A percentile compares a stretch with the other conserved stretches of the same genome.
Conservation (phyloP, 2,888 invertebrate genomes). For the Horisme vitalbata region DNA sequence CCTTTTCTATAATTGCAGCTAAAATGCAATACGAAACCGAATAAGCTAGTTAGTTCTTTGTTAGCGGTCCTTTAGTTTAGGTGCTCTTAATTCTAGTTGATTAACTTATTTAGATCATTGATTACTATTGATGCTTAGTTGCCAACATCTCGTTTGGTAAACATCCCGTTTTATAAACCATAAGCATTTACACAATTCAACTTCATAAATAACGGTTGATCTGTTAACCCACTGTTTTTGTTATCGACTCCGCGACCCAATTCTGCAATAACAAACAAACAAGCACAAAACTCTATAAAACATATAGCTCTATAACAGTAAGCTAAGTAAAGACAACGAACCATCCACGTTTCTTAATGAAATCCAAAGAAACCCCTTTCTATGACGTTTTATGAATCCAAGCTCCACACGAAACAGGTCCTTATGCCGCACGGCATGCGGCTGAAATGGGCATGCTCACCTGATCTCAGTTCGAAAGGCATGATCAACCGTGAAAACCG, state of each 20-base stretch:
- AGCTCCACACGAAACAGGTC: conserved; percentile 25
- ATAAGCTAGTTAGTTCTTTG: too few relatives aligned
- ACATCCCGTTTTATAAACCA: too few relatives aligned
- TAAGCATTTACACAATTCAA: not conserved
- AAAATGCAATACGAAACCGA: too few relatives aligned
- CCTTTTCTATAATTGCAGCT: too few relatives aligned
- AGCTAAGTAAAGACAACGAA: conserved; percentile 21
- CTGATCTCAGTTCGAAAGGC: conserved; percentile 79
- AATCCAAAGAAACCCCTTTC: conserved; percentile 34
- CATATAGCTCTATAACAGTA: conserved; percentile 16
- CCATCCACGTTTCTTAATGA: conserved; percentile 26
- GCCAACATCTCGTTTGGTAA: too few relatives aligned
- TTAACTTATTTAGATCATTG: too few relatives aligned
- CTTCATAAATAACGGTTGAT: not conserved
- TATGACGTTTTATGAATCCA: conserved; percentile 17
- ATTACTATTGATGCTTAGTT: too few relatives aligned
- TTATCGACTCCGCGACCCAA: conserved; percentile 7
- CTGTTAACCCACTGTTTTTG: not conserved
- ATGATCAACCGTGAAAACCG: conserved; percentile 70
- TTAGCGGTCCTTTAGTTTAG: too few relatives aligned
- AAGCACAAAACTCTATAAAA: conserved; percentile 23
- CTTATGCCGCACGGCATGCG: conserved; percentile 30
- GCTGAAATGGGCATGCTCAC: conserved; percentile 58
- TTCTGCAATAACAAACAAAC: conserved; percentile 15
- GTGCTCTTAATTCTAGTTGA: too few relatives aligned